These are phyloP conservation scores for Callipepla californica DNA, from an alignment of 2,113 vertebrate species.

Conservation along the genomic window DNA sequence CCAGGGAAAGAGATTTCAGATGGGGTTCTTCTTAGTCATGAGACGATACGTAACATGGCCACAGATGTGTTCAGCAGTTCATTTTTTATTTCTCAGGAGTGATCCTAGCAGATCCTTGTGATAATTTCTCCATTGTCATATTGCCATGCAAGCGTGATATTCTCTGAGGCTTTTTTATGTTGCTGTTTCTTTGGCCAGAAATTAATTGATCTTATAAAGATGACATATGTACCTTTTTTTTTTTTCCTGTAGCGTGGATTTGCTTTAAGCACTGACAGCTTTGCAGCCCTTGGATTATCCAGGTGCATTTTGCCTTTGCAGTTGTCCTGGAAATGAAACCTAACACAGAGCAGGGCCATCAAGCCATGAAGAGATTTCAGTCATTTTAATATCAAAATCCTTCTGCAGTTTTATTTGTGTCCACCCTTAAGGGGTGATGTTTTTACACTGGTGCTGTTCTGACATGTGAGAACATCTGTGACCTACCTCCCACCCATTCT, in stretches of 20 bases:
- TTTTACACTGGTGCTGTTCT: not conserved
- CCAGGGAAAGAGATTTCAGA: not conserved
- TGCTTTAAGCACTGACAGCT: not conserved
- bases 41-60: not conserved
- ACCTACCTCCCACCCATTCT: not conserved
- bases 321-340: not conserved
- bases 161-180: slow-evolving; percentile 1
- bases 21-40: not conserved
- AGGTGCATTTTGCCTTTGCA: not conserved
- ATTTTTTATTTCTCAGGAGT: not conserved
- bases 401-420: not conserved
- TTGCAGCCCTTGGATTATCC: not conserved
- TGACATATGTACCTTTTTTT: not conserved
- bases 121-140: not conserved
- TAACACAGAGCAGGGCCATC: fast-evolving
- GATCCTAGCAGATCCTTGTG: slow-evolving; percentile 28
- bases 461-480: slow-evolving; percentile 34
- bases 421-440: not conserved
- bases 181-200: not conserved
- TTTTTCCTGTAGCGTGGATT: not conserved
- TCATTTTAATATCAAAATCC: not conserved
- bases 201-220: not conserved
- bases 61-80: not conserved
- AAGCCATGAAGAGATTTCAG: not conserved
- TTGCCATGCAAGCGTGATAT: not conserved